Evolutionary conservation across 2,113 vertebrate genomes (phyloP), one percentile per base, ranked within the genome.

Genomic region (Trematocara stigmaticum): DNA sequence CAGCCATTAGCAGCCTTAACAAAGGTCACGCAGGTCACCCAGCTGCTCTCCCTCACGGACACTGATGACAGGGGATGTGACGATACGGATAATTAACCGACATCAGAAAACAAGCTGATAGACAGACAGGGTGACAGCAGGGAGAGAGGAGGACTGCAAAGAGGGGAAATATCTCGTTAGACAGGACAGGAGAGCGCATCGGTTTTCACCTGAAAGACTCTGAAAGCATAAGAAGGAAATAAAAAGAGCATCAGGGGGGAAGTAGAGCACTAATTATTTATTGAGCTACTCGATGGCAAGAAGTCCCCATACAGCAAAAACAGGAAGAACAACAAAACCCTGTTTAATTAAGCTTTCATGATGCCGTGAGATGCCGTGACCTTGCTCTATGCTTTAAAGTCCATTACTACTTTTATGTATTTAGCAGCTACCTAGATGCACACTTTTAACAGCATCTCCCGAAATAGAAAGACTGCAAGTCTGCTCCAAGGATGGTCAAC

Each of bases 1-100:
- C 88, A 83, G 87, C 92, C 88, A 92, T 95, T 91, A 94, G 90
- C 80, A 83, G 85, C 82, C 64, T 74, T 86, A 78, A 20, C 42
- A 90, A 64, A 90, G 94, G 92, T 92, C 88, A 42, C 15, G 34
- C 40, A 81, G 94, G 94, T 95, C 94, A 61, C 84, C 88, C 94
- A 94, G 93, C 94, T 95, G 93, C 86, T 94, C 78, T 84, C 66
- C 86, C 86, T 93, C 89, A 57, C 42, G 15, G 86, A 88, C 7
- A 47, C 71, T 89, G 93, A 91, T 93, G 94, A 94, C 92, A 90
- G 89, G 88, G 88, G 85, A 89, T 82, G 91, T 78, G 87, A 82
- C 61, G 66, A 85, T 82, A 64, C 3, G 78, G 82, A 88, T 92
- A 92, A 95, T 93, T 92, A 92, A 92, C 86, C 18, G 51, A 87